Evolutionary conservation across 2,888 invertebrate genomes (phyloP).

Genomic region (Heterodera filipjevi): DNA sequence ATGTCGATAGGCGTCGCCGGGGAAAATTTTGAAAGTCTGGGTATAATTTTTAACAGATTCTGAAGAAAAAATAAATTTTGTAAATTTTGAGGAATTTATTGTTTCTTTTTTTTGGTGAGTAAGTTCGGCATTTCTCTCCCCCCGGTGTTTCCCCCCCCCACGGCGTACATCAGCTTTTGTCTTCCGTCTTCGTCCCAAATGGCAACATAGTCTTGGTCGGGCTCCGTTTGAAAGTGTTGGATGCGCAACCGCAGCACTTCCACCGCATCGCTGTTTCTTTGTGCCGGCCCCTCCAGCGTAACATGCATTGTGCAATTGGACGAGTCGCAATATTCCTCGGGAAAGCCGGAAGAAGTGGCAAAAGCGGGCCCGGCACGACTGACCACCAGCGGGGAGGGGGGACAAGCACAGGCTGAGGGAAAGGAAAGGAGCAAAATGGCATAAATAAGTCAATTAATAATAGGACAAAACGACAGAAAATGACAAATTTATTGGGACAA

Average conservation of each 20-base stretch:
- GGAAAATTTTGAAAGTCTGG: no score
- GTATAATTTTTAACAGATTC: no score
- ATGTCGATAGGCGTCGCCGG: no score
- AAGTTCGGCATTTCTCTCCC: no score
- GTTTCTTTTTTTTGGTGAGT: no score
- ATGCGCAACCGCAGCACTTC: constrained; percentile 29
- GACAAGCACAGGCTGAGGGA: constrained; percentile 29
- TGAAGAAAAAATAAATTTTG: no score
- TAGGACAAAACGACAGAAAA: no score
- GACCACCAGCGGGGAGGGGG: constrained; percentile 13
- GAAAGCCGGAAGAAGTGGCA: constrained; percentile 40
- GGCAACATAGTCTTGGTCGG: constrained; percentile 32
- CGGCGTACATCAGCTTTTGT: constrained; percentile 14
- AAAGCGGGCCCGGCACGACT: not conserved
- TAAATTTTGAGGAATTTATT: no score
- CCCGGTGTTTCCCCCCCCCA: no score
- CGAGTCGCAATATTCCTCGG: constrained; percentile 41
- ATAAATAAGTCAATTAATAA: no score
- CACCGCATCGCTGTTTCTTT: not conserved
- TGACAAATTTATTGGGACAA: no score
- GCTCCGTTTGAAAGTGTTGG: constrained; percentile 32
- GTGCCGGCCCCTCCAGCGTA: not conserved
- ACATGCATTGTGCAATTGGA: constrained; percentile 32
- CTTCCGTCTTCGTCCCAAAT: constrained; percentile 6
- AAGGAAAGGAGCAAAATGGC: not conserved